phyloP scores from a whole-genome alignment of 1,140 invertebrate species.

The Cherax destructor region DNA sequence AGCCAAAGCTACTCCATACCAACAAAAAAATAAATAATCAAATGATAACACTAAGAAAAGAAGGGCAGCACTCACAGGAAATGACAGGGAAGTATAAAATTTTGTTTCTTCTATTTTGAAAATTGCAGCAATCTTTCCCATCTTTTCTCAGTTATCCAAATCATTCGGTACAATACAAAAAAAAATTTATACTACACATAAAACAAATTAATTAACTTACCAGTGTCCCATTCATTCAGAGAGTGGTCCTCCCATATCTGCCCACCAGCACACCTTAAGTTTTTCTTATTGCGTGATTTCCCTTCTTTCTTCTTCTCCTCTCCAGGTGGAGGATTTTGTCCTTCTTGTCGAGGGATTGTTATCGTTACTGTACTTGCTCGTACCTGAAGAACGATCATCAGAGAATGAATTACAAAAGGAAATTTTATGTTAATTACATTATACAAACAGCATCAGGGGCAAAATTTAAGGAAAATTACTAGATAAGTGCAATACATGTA shows the following conservation, averaged over 20 bases:
- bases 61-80: no score
- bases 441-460: no score
- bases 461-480: no score
- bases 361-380: slow-evolving; percentile 53
- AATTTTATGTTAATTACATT: no score
- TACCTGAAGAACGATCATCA: slow-evolving; percentile 5
- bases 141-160: background rate
- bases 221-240: slow-evolving; percentile 92
- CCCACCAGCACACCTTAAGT: slow-evolving; percentile 93
- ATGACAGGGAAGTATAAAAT: no score
- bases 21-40: no score
- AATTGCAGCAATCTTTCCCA: background rate
- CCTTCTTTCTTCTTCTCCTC: slow-evolving; percentile 79
- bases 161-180: background rate
- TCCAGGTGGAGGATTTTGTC: slow-evolving; percentile 1
- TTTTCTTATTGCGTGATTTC: slow-evolving; percentile 82
- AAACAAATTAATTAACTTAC: slow-evolving; percentile 74
- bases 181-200: background rate
- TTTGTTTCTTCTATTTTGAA: no score
- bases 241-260: slow-evolving; percentile 95
- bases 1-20: no score
- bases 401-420: background rate
- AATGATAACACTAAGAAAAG: no score
- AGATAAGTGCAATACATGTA: no score
- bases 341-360: slow-evolving; percentile 36